Base-by-base conservation (phyloP, 2,888 invertebrate species). In the Tetragnatha montana region DNA sequence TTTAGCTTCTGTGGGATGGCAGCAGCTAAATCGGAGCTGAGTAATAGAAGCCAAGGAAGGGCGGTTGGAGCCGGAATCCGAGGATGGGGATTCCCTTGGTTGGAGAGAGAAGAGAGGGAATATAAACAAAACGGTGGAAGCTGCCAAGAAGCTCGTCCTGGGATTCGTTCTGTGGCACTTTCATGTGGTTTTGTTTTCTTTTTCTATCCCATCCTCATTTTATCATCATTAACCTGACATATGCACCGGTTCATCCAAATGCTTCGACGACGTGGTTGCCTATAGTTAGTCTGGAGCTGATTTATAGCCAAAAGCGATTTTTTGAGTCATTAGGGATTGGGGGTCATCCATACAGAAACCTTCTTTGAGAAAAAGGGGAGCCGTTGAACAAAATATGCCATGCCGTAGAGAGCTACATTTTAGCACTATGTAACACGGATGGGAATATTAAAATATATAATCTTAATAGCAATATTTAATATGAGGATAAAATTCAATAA, bases 1-100 rank as follows among this genome's bases (percentile, higher is more conserved):
- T 60, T 60, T 60, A 60, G 35, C 35, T 60, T 60, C 60, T 0
- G 12, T 60, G 12, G 60, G 60, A 60, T 60, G 60, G 60, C 60
- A 60, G 17, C 35, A 21, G n/a, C 76, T 10, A 76, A 76, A 76
- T 14, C n/a, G 51, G 50, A 76, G 49, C 76, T 50, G 6, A 50
- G 76, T 50, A 76, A 76, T 50, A 76, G 76, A 49, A 76, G 76
- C 76, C 76, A 12, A 49, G 76, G 50, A 60, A 76, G 49, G 19
- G 76, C 50, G 19, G 76, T 76, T 76, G 51, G 76, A 21, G 51
- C 76, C 76, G 49, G 76, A 76, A 50, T 76, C 50, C 76, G 75
- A 60, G 60, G 12, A 14, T 50, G 76, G 76, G 76, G 50, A 76
- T 76, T 76, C 76, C 76, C 76, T 51, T 76, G 19, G 76, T n/a